A percentile compares a stretch with the other conserved stretches of the same genome.
Conservation (phyloP, 2,113 vertebrate genomes). For the Oenanthe oenanthe region DNA sequence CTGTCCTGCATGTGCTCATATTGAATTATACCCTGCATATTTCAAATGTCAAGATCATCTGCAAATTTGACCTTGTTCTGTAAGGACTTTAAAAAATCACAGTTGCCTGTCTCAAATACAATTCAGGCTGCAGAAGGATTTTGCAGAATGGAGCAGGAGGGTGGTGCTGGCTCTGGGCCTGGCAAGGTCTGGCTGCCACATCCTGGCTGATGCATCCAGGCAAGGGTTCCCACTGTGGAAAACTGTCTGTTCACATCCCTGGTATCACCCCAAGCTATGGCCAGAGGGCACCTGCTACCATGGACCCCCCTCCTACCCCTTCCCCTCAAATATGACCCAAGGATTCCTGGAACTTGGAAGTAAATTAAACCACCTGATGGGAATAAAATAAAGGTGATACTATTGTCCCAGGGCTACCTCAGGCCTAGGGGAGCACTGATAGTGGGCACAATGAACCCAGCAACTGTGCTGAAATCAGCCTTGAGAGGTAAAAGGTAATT, state of each 20-base stretch:
- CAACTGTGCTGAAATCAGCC: background rate
- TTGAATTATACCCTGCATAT: background rate
- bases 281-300: background rate
- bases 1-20: background rate
- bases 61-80: background rate
- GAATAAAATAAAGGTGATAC: background rate
- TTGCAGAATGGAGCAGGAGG: background rate
- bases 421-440: background rate
- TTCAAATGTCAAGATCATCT: background rate
- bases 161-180: background rate
- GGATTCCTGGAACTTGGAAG: background rate
- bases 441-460: background rate
- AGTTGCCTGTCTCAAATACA: background rate
- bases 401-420: background rate
- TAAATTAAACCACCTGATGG: too few relatives aligned
- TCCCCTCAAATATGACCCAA: background rate
- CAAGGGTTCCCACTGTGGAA: background rate
- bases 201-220: background rate
- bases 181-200: background rate
- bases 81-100: background rate
- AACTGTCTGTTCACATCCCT: background rate
- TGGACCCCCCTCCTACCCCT: too few relatives aligned
- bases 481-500: background rate
- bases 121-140: background rate
- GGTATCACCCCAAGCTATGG: background rate